Evolutionary conservation across 2,888 invertebrate species (phyloP), one percentile per base, ranked within the genome.

Genomic region (Brachylomia viminalis): DNA sequence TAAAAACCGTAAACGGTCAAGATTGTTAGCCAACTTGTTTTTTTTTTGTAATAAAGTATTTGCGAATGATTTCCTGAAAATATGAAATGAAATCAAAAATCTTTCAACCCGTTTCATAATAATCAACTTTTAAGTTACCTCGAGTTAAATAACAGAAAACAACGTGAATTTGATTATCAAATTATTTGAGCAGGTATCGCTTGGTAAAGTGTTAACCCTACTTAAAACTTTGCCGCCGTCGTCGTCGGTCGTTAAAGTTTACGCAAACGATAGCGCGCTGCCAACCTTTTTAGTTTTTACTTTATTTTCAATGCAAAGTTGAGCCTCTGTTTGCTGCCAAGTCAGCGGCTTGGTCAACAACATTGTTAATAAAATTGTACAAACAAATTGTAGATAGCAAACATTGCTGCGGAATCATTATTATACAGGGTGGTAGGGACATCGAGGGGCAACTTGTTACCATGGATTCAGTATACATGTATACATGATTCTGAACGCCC

Each of bases 221-320:
- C 59, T 73, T 56, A 27, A 71, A 85, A 76, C 69, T 81, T 84
- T 73, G 45, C 62, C 69, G 59, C 52, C 64, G 66, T 56, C 42
- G n/a, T n/a, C n/a, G n/a, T n/a, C n/a, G n/a, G n/a, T n/a, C n/a
- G 66, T 75, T 69, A 83, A 77, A 79, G 72, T 79, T 75, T 68
- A 73, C 54, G 67, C 33, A 67, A 80, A 74, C 80, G 75, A 74
- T 80, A 84, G 80, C 70, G 49, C 67, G 47, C 59, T 68, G 80
- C 82, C 75, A 74, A 71, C 70, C 54, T 68, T 84, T 80, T 84
- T 74, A 71, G 58, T 79, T 84, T 72, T 84, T 68, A 59, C n/a
- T 54, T 68, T 74, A 84, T 80, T 82, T 82, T 82, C 62, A 52
- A 82, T 84, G 80, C 66, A 81, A 83, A 81, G 45, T 66, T 52